phyloP scores from a whole-genome alignment of 64 coral and sea anemone genomes.

The Porites lutea region DNA sequence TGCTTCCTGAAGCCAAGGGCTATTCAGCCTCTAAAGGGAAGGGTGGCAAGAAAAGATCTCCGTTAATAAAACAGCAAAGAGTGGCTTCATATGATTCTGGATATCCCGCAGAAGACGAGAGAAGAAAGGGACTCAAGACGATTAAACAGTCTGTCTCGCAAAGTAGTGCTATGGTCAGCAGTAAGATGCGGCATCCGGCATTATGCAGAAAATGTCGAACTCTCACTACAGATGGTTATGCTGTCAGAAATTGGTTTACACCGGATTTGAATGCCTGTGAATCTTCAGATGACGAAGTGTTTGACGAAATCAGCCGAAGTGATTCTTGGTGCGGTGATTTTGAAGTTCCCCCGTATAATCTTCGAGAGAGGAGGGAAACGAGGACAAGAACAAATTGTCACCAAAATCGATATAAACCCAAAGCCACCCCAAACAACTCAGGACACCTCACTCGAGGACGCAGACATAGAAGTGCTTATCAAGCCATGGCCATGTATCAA shows the following conservation, averaged over 20 bases:
- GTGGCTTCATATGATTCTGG: slow-evolving; percentile 1
- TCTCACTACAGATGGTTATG: not conserved
- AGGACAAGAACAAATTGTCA: not conserved
- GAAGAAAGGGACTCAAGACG: not conserved
- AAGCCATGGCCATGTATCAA: not conserved
- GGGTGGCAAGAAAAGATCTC: too few species aligned
- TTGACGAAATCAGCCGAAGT: not conserved
- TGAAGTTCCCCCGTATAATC: not conserved
- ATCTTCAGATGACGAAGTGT: not conserved
- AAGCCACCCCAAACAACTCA: too few species aligned
- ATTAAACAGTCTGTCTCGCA: not conserved
- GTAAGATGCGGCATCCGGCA: not conserved
- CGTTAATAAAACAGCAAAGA: not conserved
- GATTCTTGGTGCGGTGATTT: not conserved
- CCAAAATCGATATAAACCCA: not conserved
- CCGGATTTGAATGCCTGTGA: not conserved
- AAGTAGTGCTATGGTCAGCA: not conserved
- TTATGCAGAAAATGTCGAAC: not conserved
- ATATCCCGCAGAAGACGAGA: not conserved
- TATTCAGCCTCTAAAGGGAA: not conserved
- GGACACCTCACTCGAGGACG: not conserved
- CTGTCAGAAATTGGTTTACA: not conserved
- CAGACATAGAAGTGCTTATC: not conserved
- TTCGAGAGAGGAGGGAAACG: not conserved
- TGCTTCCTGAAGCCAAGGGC: not conserved